Conservation (phyloP, 2,888 invertebrate genomes). For the Coleophora flavipennella region DNA sequence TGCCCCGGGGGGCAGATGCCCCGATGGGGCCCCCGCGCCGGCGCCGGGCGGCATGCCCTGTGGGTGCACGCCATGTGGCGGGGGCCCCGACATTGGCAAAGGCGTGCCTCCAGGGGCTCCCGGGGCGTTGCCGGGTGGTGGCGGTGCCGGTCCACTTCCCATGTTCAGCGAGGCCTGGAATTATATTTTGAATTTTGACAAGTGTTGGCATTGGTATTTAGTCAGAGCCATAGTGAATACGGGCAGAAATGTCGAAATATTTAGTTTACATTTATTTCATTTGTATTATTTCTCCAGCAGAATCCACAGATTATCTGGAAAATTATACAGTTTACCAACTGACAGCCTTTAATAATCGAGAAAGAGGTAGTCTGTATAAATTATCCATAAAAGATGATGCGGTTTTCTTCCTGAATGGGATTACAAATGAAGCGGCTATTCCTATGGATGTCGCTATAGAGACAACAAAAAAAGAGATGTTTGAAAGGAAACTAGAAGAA, state of each 20-base stretch:
- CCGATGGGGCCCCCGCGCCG: neutral
- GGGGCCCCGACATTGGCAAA: slow-evolving; percentile 34
- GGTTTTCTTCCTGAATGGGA: slow-evolving; percentile 40
- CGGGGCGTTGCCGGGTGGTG: slow-evolving; percentile 49
- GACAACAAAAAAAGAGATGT: slow-evolving; percentile 16
- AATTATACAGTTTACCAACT: slow-evolving; percentile 29
- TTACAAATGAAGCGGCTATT: slow-evolving; percentile 51
- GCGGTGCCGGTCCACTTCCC: slow-evolving; percentile 55
- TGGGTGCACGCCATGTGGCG: slow-evolving; percentile 58
- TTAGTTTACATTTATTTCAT: neutral
- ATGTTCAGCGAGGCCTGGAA: slow-evolving; percentile 53
- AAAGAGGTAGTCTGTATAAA: slow-evolving; percentile 37
- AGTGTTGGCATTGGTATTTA: neutral
- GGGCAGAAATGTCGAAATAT: slow-evolving; percentile 2
- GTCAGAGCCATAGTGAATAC: slow-evolving; percentile 18
- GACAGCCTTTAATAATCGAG: slow-evolving; percentile 42
- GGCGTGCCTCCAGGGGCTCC: slow-evolving; percentile 25
- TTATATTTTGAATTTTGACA: slow-evolving; percentile 1
- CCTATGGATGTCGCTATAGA: slow-evolving; percentile 41
- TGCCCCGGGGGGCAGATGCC: neutral
- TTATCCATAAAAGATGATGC: slow-evolving; percentile 24
- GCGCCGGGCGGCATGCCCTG: slow-evolving; percentile 28
- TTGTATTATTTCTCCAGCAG: neutral
- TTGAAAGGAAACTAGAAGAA: slow-evolving; percentile 31
- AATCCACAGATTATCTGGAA: neutral